These are phyloP conservation scores for Mastigias papua DNA, from an alignment of 30 jellyfish, hydroid and myxozoan genomes.

Conservation along the genomic window DNA sequence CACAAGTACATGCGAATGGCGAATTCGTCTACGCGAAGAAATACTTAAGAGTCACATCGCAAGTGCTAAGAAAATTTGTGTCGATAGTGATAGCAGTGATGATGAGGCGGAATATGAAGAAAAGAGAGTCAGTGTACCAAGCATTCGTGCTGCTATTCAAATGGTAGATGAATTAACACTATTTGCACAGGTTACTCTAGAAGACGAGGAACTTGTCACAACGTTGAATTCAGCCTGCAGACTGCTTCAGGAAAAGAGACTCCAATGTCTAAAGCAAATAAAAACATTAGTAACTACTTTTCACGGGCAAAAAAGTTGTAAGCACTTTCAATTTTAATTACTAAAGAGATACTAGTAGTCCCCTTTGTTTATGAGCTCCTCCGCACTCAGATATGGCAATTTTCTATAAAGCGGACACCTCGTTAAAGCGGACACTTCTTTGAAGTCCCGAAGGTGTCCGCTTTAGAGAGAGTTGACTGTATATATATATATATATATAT, in stretches of 20 bases:
- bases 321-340: not conserved
- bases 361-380: slow-evolving; percentile 11
- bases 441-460: too few relatives aligned
- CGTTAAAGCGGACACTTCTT: not conserved
- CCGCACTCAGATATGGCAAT: slow-evolving; percentile 15
- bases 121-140: slow-evolving; percentile 10
- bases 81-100: slow-evolving; percentile 11
- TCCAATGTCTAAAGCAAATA: slow-evolving; percentile 3
- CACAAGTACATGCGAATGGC: slow-evolving; percentile 22
- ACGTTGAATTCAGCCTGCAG: not conserved
- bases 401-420: not conserved
- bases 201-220: slow-evolving; percentile 6
- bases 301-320: not conserved
- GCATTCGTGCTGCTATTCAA: slow-evolving; percentile 21
- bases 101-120: not conserved
- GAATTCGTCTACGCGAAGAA: slow-evolving; percentile 17
- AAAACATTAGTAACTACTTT: slow-evolving; percentile 11
- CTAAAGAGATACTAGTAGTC: not conserved
- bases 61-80: slow-evolving; percentile 5
- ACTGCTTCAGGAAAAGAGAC: slow-evolving; percentile 8
- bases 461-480: too few relatives aligned
- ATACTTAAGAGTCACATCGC: not conserved
- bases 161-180: slow-evolving; percentile 7
- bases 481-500: too few relatives aligned
- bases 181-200: too few relatives aligned